Conservation (phyloP, 2,888 invertebrate species). For the Tachystola acroxantha region DNA sequence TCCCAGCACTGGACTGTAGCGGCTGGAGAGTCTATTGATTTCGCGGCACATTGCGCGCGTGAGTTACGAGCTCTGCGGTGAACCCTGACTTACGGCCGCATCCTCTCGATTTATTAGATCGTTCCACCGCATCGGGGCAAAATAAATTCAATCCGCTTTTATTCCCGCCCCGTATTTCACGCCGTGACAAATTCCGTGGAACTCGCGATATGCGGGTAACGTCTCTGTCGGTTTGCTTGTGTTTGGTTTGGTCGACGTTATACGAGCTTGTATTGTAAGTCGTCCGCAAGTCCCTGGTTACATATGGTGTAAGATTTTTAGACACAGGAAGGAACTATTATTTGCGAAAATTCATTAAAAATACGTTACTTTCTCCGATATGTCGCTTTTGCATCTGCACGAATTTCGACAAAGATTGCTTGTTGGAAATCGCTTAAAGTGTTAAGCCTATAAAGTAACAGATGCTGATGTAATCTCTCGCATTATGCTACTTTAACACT, state of each 20-base stretch:
- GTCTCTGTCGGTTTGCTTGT: conserved; percentile 25
- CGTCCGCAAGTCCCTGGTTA: neutral
- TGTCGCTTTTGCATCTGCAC: too few species aligned
- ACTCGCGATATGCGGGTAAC: conserved; percentile 50
- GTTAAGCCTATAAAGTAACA: too few species aligned
- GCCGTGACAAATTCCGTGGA: conserved; percentile 52
- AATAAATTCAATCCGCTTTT: conserved; percentile 60
- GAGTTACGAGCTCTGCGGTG: conserved; percentile 64
- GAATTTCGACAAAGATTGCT: too few species aligned
- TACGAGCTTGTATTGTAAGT: neutral
- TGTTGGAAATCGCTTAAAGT: too few species aligned
- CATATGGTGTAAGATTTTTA: too few species aligned
- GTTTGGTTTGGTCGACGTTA: conserved; percentile 25
- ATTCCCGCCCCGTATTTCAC: conserved; percentile 54
- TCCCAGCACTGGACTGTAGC: neutral
- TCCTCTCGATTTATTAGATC: conserved; percentile 69
- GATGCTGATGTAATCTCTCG: too few species aligned
- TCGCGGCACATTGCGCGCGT: conserved; percentile 68
- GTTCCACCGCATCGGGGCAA: conserved; percentile 60
- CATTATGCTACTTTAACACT: too few species aligned
- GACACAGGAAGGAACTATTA: too few species aligned
- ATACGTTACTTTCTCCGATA: too few species aligned
- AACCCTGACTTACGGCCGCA: conserved; percentile 57
- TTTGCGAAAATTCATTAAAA: too few species aligned
- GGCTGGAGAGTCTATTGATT: conserved; percentile 69